A percentile compares a stretch with the other conserved stretches of the same genome.
Evolutionary conservation across 1,140 invertebrate genomes (phyloP).

Genomic region (Lordiphosa collinella): DNA sequence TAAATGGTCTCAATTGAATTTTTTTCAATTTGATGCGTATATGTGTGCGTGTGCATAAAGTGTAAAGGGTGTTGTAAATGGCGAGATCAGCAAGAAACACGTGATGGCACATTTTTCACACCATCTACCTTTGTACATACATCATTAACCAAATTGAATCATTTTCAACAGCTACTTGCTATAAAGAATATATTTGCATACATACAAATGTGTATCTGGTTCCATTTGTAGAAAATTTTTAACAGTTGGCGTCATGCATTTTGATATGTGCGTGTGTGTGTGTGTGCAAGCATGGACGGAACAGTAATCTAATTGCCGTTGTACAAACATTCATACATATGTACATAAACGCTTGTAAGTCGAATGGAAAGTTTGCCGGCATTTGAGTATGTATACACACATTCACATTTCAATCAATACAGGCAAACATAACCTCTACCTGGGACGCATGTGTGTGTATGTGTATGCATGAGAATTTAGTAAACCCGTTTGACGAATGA

Average conservation of each 20-base stretch:
- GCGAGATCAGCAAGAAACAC: conserved; percentile 14
- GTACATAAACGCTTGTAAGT: conserved; percentile 15
- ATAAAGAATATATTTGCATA: no score
- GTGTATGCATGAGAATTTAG: conserved; percentile 33
- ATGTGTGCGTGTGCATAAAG: conserved; percentile 16
- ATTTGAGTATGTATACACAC: conserved; percentile 8
- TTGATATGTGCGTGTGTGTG: background rate
- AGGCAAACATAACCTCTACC: conserved; percentile 32
- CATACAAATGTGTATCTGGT: background rate
- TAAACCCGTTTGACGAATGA: conserved; percentile 62
- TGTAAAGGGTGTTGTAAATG: conserved; percentile 8
- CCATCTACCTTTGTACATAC: background rate
- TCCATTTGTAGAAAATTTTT: background rate
- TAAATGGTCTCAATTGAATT: conserved; percentile 2
- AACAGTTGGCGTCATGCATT: conserved; percentile 2
- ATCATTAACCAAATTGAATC: background rate
- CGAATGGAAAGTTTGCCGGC: conserved; percentile 20
- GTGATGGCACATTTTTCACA: conserved; percentile 10
- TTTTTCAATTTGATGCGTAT: conserved; percentile 15
- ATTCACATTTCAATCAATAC: conserved; percentile 25
- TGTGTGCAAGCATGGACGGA: no score
- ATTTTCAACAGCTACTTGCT: background rate
- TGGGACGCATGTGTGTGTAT: conserved; percentile 14
- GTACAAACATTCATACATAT: background rate
- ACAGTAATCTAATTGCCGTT: conserved; percentile 7